Evolutionary conservation across 2,888 invertebrate genomes (phyloP).

Genomic region (Meiosimyza platycephala): DNA sequence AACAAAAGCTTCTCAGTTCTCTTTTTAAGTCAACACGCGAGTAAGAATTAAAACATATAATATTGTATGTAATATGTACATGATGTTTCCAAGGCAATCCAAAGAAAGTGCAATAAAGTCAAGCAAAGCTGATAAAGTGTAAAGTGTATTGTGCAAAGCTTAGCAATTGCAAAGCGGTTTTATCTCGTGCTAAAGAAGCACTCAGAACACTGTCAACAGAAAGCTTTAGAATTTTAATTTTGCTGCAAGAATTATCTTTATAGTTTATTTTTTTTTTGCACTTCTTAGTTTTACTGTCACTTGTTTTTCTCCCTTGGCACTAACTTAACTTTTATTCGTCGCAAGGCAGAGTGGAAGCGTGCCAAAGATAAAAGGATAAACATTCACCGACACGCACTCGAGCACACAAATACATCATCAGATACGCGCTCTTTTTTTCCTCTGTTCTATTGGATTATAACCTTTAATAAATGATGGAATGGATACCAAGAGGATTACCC

Average conservation of each 20-base stretch:
- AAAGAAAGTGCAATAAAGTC: background rate
- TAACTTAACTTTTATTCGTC: conserved; percentile 54
- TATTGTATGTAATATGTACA: background rate
- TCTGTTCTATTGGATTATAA: conserved; percentile 43
- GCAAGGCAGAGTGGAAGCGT: conserved; percentile 35
- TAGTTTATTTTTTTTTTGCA: background rate
- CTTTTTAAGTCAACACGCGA: background rate
- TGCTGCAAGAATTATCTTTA: too few relatives aligned
- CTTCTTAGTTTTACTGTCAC: background rate
- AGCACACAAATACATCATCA: conserved; percentile 7
- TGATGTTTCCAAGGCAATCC: background rate
- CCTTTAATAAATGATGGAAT: conserved; percentile 67
- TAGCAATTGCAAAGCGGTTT: too few relatives aligned
- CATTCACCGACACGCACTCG: conserved; percentile 14
- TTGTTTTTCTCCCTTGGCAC: conserved; percentile 42
- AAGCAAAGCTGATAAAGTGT: background rate
- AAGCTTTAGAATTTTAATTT: too few relatives aligned
- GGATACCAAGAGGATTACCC: conserved; percentile 69
- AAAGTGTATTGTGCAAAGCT: background rate
- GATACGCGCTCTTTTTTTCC: background rate
- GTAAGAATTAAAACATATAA: background rate
- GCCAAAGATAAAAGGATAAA: conserved; percentile 32
- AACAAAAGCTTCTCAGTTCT: background rate
- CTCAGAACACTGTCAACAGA: too few relatives aligned
- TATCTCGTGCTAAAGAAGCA: too few relatives aligned